Evolutionary conservation across 2,797 vertebrate species (phyloP).

Genomic region (Lagocephalus sceleratus): DNA sequence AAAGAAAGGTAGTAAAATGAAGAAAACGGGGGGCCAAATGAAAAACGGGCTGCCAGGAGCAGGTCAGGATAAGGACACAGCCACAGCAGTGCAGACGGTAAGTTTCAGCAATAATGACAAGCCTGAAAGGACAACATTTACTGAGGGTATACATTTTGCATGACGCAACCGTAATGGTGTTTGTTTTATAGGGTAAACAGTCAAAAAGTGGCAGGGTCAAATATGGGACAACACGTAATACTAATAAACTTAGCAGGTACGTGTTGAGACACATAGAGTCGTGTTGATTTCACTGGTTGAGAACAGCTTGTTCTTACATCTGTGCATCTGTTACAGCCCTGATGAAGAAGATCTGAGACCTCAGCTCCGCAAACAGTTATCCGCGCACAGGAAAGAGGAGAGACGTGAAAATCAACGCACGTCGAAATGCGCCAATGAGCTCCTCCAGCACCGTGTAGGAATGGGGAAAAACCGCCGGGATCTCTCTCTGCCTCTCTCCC

Average conservation of each 20-base stretch:
- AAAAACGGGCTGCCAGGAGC: slow-evolving; percentile 64
- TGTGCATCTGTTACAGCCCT: slow-evolving; percentile 48
- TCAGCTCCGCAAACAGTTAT: slow-evolving; percentile 61
- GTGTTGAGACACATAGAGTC: slow-evolving; percentile 1
- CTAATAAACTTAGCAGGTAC: slow-evolving; percentile 71
- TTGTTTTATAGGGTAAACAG: slow-evolving; percentile 57
- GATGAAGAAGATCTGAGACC: slow-evolving; percentile 67
- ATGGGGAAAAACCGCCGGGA: slow-evolving; percentile 69
- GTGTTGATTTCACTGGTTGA: slow-evolving; percentile 5
- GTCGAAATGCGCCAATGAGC: slow-evolving; percentile 50
- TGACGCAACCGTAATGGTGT: not conserved
- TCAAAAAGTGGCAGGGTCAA: slow-evolving; percentile 59
- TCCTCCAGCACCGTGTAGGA: slow-evolving; percentile 50
- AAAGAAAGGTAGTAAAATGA: slow-evolving; percentile 75
- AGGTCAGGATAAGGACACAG: slow-evolving; percentile 69
- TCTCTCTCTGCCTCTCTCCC: slow-evolving; percentile 76
- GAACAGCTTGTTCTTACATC: slow-evolving; percentile 2
- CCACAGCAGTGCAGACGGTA: slow-evolving; percentile 59
- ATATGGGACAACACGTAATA: slow-evolving; percentile 44
- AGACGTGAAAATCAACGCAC: slow-evolving; percentile 57
- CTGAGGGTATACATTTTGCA: not conserved
- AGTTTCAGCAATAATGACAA: not conserved
- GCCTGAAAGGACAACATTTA: not conserved
- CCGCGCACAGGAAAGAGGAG: slow-evolving; percentile 62
- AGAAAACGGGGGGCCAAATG: slow-evolving; percentile 65